A percentile compares a stretch with the other conserved stretches of the same genome.
Conservation (phyloP, 2,888 invertebrate species). For the Hydriomena furcata region DNA sequence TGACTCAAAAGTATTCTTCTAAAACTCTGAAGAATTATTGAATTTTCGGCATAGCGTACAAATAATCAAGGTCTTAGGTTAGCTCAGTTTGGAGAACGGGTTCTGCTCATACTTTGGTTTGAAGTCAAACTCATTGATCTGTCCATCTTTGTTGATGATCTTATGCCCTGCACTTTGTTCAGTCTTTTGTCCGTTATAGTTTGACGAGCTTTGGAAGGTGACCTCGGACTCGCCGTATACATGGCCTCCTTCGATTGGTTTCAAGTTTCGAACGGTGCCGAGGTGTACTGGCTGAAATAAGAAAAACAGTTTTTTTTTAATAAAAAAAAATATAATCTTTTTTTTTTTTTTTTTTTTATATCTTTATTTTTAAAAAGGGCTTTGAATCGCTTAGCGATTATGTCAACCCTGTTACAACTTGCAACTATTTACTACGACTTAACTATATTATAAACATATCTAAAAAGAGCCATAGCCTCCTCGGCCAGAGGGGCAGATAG, state of each 20-base stretch:
- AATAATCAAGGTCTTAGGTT: constrained; percentile 3
- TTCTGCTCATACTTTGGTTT: constrained; percentile 27
- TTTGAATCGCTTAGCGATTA: too few relatives aligned
- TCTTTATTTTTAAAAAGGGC: too few relatives aligned
- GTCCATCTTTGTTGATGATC: constrained; percentile 88
- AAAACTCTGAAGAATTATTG: too few relatives aligned
- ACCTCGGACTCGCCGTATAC: constrained; percentile 85
- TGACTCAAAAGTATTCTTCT: too few relatives aligned
- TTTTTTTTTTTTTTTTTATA: too few relatives aligned
- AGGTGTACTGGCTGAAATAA: constrained; percentile 38
- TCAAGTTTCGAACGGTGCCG: constrained; percentile 46
- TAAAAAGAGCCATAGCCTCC: too few relatives aligned
- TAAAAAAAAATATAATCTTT: too few relatives aligned
- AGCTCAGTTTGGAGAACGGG: constrained; percentile 14
- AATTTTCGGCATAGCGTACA: not conserved
- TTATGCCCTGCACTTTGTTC: constrained; percentile 85
- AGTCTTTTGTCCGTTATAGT: constrained; percentile 84
- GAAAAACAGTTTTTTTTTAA: not conserved
- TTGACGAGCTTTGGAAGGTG: constrained; percentile 82
- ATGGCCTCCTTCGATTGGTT: constrained; percentile 53
- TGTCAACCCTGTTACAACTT: too few relatives aligned
- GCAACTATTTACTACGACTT: too few relatives aligned
- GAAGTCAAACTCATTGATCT: constrained; percentile 82
- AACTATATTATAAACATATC: too few relatives aligned
- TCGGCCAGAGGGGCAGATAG: too few relatives aligned